Percentiles rank a stretch among this genome's conserved stretches.
Evolutionary conservation across 2,888 invertebrate genomes (phyloP).

Genomic region (Dasypolia templi): DNA sequence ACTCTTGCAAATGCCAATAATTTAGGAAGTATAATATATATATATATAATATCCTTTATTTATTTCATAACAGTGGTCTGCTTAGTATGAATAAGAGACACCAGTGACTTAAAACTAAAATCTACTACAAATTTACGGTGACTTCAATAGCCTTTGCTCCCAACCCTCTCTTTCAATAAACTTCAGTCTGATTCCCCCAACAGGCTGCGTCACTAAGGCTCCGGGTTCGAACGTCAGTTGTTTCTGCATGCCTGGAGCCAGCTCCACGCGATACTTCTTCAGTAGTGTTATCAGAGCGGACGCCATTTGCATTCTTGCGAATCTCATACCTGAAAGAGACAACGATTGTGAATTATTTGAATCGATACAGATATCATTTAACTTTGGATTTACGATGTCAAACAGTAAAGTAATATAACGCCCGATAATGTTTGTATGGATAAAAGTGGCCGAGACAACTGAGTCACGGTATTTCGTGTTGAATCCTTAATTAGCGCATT

Average conservation of each 20-base stretch:
- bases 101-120: too few species aligned
- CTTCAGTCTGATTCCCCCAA: slow-evolving; percentile 54
- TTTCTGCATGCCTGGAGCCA: slow-evolving; percentile 66
- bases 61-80: neutral
- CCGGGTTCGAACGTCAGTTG: slow-evolving; percentile 49
- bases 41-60: neutral
- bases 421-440: too few species aligned
- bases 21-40: neutral
- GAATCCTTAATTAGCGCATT: too few species aligned
- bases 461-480: too few species aligned
- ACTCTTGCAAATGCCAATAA: neutral
- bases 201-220: slow-evolving; percentile 36
- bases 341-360: neutral
- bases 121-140: slow-evolving; percentile 9
- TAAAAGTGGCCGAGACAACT: too few species aligned
- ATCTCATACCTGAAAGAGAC: slow-evolving; percentile 65
- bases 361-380: too few species aligned
- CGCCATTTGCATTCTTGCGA: slow-evolving; percentile 76
- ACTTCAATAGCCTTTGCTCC: slow-evolving; percentile 46
- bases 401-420: too few species aligned
- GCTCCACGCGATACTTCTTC: slow-evolving; percentile 70
- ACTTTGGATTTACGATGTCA: too few species aligned
- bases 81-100: too few species aligned
- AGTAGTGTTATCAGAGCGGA: slow-evolving; percentile 73
- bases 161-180: slow-evolving; percentile 58